Conservation (phyloP, 2,797 vertebrate species). For the Amniataba percoides region DNA sequence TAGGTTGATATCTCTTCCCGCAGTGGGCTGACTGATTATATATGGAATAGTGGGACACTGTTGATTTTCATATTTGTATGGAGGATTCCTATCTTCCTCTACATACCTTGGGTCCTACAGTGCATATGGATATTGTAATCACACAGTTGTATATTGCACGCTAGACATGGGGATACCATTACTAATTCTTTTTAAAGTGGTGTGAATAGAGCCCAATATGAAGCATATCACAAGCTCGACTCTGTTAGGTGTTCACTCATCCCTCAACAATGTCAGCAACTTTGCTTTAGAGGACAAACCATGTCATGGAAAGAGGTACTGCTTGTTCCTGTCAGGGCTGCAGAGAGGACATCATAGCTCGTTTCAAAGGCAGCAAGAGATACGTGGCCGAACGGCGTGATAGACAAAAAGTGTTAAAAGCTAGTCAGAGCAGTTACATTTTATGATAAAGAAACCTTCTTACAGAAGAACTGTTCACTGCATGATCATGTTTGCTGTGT, state of each 20-base stretch:
- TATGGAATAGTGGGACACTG: slow-evolving; percentile 67
- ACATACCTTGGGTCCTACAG: slow-evolving; percentile 70
- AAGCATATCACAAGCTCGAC: slow-evolving; percentile 60
- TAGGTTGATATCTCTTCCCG: slow-evolving; percentile 75
- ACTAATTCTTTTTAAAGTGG: slow-evolving; percentile 81
- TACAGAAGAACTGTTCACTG: neutral
- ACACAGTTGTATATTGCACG: slow-evolving; percentile 73
- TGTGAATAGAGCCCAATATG: slow-evolving; percentile 68
- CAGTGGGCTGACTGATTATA: slow-evolving; percentile 77
- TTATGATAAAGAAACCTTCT: slow-evolving; percentile 16
- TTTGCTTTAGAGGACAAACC: slow-evolving; percentile 80
- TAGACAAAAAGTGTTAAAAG: slow-evolving; percentile 73
- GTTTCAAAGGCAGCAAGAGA: slow-evolving; percentile 14
- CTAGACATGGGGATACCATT: slow-evolving; percentile 77
- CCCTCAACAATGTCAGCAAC: slow-evolving; percentile 78
- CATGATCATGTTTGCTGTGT: slow-evolving; percentile 5
- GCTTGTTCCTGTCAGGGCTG: slow-evolving; percentile 46
- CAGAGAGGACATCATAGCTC: slow-evolving; percentile 19
- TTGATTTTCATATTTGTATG: slow-evolving; percentile 80
- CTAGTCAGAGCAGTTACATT: slow-evolving; percentile 80
- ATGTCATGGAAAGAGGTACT: slow-evolving; percentile 31
- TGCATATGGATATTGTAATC: slow-evolving; percentile 83
- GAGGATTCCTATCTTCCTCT: slow-evolving; percentile 80
- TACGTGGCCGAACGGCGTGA: neutral
- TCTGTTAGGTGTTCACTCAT: slow-evolving; percentile 53